Evolutionary conservation across 1,140 invertebrate genomes (phyloP).

Genomic region (Drosophila kurseongensis): DNA sequence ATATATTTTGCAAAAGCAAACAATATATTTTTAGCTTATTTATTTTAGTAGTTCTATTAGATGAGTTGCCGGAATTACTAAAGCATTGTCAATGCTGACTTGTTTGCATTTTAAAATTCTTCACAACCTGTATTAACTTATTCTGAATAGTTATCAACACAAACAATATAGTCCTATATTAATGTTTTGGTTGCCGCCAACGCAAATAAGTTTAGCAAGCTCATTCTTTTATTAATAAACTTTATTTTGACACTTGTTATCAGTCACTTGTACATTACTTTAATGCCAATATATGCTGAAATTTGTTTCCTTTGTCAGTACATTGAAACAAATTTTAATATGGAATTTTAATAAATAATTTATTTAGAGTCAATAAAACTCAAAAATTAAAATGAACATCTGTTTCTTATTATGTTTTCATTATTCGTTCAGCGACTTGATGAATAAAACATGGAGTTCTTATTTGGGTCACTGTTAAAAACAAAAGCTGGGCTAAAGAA

Average conservation of each 20-base stretch:
- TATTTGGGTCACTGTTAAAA: slow-evolving; percentile 1
- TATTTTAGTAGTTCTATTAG: background rate
- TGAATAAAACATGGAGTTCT: slow-evolving; percentile 20
- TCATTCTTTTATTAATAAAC: slow-evolving; percentile 1
- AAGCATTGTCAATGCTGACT: background rate
- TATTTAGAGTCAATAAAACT: background rate
- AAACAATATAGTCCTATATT: slow-evolving; percentile 3
- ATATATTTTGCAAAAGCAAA: background rate
- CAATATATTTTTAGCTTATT: background rate
- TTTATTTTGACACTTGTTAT: slow-evolving; percentile 11
- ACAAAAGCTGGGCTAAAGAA: background rate
- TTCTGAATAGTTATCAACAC: slow-evolving; percentile 2
- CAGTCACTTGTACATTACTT: background rate
- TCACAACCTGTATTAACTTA: background rate
- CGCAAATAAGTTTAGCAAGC: slow-evolving; percentile 4
- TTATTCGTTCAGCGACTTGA: background rate
- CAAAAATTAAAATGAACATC: background rate
- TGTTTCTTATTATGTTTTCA: background rate
- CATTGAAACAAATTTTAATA: no score
- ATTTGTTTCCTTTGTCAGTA: no score
- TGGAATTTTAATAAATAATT: background rate
- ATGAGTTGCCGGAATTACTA: background rate
- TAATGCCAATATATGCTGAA: background rate
- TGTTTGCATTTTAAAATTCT: background rate
- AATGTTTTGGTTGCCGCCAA: slow-evolving; percentile 10